Evolutionary conservation across 2,113 vertebrate species (phyloP).

Genomic region (Sapayoa aenigma): DNA sequence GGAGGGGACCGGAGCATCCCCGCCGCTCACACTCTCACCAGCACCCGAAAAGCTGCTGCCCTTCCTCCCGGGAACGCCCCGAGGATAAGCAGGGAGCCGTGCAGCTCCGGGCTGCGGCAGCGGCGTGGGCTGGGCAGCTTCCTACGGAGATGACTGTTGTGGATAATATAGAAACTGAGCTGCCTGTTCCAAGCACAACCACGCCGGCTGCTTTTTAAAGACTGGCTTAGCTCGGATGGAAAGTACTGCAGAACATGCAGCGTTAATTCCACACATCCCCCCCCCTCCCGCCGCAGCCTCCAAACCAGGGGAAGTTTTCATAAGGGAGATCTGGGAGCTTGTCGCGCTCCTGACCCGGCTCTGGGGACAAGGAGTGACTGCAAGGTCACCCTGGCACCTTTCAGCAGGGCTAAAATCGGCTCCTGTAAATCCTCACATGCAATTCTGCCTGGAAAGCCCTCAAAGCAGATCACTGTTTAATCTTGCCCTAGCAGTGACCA

Average conservation of each 20-base stretch:
- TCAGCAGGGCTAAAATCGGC: background rate
- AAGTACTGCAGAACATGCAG: background rate
- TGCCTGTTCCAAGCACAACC: conserved; percentile 27
- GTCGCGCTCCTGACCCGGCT: background rate
- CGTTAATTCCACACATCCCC: background rate
- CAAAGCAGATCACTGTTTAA: background rate
- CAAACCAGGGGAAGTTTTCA: background rate
- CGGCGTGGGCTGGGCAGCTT: conserved; percentile 32
- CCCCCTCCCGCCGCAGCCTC: background rate
- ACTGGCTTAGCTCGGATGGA: background rate
- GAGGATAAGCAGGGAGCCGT: background rate
- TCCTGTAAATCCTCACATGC: background rate
- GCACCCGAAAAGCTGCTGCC: background rate
- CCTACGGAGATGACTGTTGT: conserved; percentile 6
- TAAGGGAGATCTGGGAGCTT: background rate
- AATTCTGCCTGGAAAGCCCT: background rate
- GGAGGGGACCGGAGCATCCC: background rate
- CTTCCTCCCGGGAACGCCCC: background rate
- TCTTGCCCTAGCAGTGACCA: background rate
- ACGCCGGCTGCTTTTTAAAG: conserved; percentile 52
- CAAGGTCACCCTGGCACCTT: background rate
- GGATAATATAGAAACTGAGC: conserved; percentile 32
- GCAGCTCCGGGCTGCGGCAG: background rate
- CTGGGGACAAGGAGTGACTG: accelerated
- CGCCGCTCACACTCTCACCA: background rate